Evolutionary conservation across 2,797 vertebrate species (phyloP), one percentile per base, ranked within the genome.

Genomic region (Nasua narica): DNA sequence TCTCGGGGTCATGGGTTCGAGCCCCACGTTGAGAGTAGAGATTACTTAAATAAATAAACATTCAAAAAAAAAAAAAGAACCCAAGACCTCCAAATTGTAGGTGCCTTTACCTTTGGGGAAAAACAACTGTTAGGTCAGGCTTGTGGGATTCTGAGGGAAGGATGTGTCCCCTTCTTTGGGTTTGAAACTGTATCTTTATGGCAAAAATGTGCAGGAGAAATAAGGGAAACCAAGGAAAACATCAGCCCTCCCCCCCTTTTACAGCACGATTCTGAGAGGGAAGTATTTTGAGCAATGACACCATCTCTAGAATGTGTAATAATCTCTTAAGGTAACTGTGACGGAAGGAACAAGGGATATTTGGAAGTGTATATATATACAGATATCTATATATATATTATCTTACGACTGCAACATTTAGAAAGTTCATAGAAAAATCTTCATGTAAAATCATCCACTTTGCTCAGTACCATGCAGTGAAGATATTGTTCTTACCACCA

Each of bases 231-330:
- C 11, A 27, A 32, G 1, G 3, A 10, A 32, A 7, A 18, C 9
- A 0, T 4, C 27, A 5, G 77, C n/a, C 29, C 54, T 12, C 11
- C 25, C 25, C 56, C 25, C 62, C 2, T 6, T 6, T 0, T 0
- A 2, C 0, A 13, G 19, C 7, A 0, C 7, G 2, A 12, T 25
- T 72, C 58, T 14, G 72, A 43, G n/a, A 23, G 43, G 15, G 8
- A 19, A 12, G 52, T 0, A 5, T 18, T 37, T 18, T 14, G 23
- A 29, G 3, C 27, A 8, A 9, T 0, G n/a, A 10, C 0, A 1
- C 16, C 0, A 1, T 15, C 87, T 67, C 29, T 13, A 25, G 40
- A 13, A 14, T 9, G 23, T 12, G 32, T 3, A 19, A 35, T n/a
- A 1, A 10, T 8, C 27, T 74, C 25, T 15, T 6, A 0, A 10